Evolutionary conservation across 2,888 invertebrate genomes (phyloP), one percentile per base, ranked within the genome.

Genomic region (Andrena praecox): DNA sequence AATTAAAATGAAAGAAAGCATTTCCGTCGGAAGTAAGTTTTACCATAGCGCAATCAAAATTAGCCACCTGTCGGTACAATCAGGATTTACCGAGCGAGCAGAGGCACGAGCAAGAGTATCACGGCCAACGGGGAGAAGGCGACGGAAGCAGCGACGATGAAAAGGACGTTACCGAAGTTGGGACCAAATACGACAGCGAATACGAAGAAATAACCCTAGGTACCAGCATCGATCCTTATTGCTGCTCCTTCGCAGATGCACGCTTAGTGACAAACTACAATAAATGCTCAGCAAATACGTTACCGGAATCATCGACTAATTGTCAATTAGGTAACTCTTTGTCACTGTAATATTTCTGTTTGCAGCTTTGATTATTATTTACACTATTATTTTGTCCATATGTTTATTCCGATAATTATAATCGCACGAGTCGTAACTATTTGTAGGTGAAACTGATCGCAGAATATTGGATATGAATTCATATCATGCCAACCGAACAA

Each of bases 51-150:
- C 82, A 81, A 87, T 87, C 83, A 83, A 87, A 86, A 89, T 87
- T 89, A 89, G 87, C 87, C 82, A 85, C 86, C 86, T 86, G 85
- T 88, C 88, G 88, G 83, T 89, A 88, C 87, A 89, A 88, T 83
- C 88, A 88, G 87, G 85, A 89, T 77, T 80, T 86, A 78, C 66
- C 85, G 72, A 77, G 56, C 73, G 78, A 82, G 68, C 56, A 75
- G 67, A 50, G 31, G 20, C 50, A 59, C 48, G 60, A 62, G 54
- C 48, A 69, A 67, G 78, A 62, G 54, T 54, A 10, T n/a, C 80
- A 68, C 67, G 67, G 75, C 50, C 73, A 48, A 20, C 56, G 60
- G 52, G 67, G 64, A 27, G 68, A 10, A 35, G 64, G 48, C 29
- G 62, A 48, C 31, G 59, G 67, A 56, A 59, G 20, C 56, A 63